Base-by-base conservation (phyloP, 2,113 vertebrate genomes). In the Melanocharis versteri region DNA sequence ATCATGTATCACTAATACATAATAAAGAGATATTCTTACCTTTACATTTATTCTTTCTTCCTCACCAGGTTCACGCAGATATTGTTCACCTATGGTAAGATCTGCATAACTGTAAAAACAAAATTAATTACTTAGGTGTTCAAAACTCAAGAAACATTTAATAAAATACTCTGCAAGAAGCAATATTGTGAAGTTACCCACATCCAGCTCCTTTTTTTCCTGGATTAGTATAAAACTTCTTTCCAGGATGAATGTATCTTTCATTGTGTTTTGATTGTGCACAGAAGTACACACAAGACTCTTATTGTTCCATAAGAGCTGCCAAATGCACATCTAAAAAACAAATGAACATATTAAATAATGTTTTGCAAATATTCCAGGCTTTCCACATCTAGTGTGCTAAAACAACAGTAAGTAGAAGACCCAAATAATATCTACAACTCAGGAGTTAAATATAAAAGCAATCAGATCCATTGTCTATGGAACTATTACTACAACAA, bases 201-300 rank as follows among this genome's bases (percentile, higher is more conserved):
- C 98, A 99, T 95, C 98, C 99, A 78, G 97, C 98, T 96, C 99
- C 99, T 87, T 98, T 98, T 96, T 99, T 99, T 40, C 98, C 96
- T 44, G 98, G 98, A 93, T 82, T 99, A 69, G 98, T 99, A 85
- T 98, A 97, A 42, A 99, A 94, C 96, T 99, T 99, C 95, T 98
- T 99, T 50, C 98, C 98, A 70, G 98, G 97, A 56, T 97, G 75
- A 79, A 94, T 23, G 40, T 98, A 98, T 39, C 91, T 89, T 73
- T 96, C 97, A 71, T n/a, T 98, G 40, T 96, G 83, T 81, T 94
- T 97, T 23, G 53, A 15, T 64, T 98, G 79, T 7, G 97, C 89
- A 89, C 98, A 99, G 97, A 99, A 98, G 80, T 98, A 98, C 30
- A 97, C 79, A 21, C 0, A 99, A 98, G 28, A 98, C 99, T 42